A percentile compares a stretch with the other conserved stretches of the same genome.
Evolutionary conservation across 1,140 invertebrate species (phyloP).

Genomic region (silkworm (Bombyx mori)): DNA sequence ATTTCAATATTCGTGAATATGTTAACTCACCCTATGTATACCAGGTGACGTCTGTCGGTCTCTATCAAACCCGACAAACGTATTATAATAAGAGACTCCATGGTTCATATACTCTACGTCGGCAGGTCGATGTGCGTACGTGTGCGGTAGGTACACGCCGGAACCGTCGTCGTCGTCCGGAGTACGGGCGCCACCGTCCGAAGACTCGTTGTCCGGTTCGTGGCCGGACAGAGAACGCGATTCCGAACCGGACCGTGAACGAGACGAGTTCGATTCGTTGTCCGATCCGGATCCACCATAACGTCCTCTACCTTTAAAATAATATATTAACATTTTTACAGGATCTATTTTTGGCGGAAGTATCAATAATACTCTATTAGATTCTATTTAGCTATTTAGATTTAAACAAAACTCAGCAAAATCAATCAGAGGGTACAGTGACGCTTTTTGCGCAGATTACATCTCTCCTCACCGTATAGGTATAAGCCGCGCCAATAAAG

Average conservation of each 20-base stretch:
- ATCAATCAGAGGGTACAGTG: too few relatives aligned
- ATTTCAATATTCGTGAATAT: not conserved
- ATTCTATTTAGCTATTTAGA: too few relatives aligned
- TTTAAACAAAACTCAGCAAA: too few relatives aligned
- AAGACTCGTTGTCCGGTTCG: conserved; percentile 80
- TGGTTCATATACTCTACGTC: conserved; percentile 69
- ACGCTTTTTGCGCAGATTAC: too few relatives aligned
- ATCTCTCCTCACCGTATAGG: too few relatives aligned
- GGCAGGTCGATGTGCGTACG: conserved; percentile 39
- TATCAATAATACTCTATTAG: too few relatives aligned
- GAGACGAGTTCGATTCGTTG: conserved; percentile 60
- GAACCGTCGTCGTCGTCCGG: conserved; percentile 71
- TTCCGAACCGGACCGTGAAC: conserved; percentile 49
- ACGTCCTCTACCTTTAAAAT: conserved; percentile 33
- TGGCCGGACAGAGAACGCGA: conserved; percentile 73
- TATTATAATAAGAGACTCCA: conserved; percentile 73
- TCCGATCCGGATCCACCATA: conserved; percentile 65
- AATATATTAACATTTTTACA: not conserved
- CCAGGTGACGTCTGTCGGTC: conserved; percentile 55
- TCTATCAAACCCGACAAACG: conserved; percentile 70
- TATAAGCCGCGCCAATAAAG: too few relatives aligned
- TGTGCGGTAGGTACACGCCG: conserved; percentile 73
- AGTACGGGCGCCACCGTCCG: conserved; percentile 76
- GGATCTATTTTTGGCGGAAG: too few relatives aligned
- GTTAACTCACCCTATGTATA: conserved; percentile 56